A percentile compares a stretch with the other conserved stretches of the same genome.
phyloP scores from a whole-genome alignment of 2,797 vertebrate genomes.

The Chloroceryle amazona region DNA sequence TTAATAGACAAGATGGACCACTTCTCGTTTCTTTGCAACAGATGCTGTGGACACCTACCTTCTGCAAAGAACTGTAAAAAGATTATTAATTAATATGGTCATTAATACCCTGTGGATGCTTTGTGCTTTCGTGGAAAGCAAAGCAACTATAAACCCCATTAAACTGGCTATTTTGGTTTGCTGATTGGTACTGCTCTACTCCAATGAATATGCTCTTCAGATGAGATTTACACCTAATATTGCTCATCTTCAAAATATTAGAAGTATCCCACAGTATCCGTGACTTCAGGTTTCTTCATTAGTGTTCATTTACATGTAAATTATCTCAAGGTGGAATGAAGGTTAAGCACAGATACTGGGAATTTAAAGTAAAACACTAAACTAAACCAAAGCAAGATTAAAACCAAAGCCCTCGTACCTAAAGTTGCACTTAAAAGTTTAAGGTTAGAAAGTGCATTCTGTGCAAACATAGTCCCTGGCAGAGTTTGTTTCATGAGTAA shows the following conservation, averaged over 20 bases:
- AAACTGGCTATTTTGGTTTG: background rate
- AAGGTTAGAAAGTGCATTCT: background rate
- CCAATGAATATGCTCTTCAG: background rate
- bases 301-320: background rate
- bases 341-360: background rate
- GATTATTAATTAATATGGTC: constrained; percentile 3
- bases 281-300: constrained; percentile 14
- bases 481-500: background rate
- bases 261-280: background rate
- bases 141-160: background rate
- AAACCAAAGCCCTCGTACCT: background rate
- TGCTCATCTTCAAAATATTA: background rate
- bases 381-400: background rate
- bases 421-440: background rate
- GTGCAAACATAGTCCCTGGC: background rate
- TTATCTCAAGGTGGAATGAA: constrained; percentile 5
- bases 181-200: background rate
- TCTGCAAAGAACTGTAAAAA: constrained; percentile 5
- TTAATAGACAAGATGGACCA: background rate
- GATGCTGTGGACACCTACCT: background rate
- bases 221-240: background rate
- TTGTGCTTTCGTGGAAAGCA: constrained; percentile 20
- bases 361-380: background rate
- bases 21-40: background rate
- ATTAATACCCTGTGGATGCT: background rate